Percentiles rank a stretch among this genome's conserved stretches.
These are phyloP conservation scores for Temnothorax ravouxi DNA, from an alignment of 2,888 invertebrate species.

Conservation along the genomic window DNA sequence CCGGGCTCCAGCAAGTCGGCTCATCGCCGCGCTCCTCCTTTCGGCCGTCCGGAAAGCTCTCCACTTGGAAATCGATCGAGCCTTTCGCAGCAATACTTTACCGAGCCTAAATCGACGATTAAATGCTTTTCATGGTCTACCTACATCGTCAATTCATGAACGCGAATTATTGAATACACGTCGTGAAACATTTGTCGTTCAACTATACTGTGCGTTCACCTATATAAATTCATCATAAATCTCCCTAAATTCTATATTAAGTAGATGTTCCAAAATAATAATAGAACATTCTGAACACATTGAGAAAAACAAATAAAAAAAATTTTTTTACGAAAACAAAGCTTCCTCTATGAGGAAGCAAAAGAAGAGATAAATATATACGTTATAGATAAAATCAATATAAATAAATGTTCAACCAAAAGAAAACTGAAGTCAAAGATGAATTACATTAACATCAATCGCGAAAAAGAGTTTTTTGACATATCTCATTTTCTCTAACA, in stretches of 20 bases:
- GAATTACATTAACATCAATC: not conserved
- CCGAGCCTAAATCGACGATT: conserved; percentile 58
- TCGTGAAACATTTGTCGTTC: not conserved
- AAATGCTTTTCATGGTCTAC: conserved; percentile 46
- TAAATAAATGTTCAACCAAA: not conserved
- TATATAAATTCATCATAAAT: not conserved
- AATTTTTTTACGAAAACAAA: no score
- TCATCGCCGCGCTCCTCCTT: conserved; percentile 38
- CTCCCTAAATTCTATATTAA: not conserved
- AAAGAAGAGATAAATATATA: not conserved
- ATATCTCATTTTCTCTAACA: not conserved
- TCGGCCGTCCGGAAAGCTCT: conserved; percentile 63
- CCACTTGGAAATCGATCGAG: conserved; percentile 72
- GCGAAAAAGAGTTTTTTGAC: not conserved
- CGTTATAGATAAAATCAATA: not conserved
- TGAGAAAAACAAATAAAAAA: no score
- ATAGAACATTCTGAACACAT: no score
- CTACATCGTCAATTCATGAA: conserved; percentile 20
- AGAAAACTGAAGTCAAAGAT: not conserved
- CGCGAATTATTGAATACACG: not conserved
- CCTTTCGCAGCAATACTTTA: conserved; percentile 42
- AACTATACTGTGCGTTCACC: not conserved
- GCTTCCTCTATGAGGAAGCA: no score
- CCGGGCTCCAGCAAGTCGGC: conserved; percentile 49
- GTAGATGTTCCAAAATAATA: not conserved